A percentile compares a stretch with the other conserved stretches of the same genome.
Evolutionary conservation across 2,797 vertebrate genomes (phyloP).

Genomic region (Pelochelys cantorii): DNA sequence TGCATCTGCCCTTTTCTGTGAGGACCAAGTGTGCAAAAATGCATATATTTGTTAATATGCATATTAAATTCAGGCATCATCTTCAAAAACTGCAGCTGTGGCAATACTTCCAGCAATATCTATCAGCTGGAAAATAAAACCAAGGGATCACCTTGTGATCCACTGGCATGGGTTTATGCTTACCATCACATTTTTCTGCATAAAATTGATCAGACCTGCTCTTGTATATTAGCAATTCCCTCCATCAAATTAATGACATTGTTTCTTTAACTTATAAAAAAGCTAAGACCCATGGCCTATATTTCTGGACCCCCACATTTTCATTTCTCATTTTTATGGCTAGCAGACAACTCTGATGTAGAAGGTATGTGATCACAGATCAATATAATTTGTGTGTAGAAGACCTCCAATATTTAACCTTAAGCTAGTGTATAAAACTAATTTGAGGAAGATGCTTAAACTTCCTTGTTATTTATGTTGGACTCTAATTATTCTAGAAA

Average conservation of each 20-base stretch:
- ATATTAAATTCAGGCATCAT: slow-evolving; percentile 17
- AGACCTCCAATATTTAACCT: slow-evolving; percentile 8
- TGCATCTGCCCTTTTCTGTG: not conserved
- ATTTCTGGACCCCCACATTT: not conserved
- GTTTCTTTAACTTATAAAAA: slow-evolving; percentile 2
- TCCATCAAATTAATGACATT: slow-evolving; percentile 13
- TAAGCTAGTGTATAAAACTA: not conserved
- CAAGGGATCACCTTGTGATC: slow-evolving; percentile 29
- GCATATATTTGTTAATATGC: not conserved
- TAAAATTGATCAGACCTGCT: not conserved
- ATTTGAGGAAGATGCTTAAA: slow-evolving; percentile 21
- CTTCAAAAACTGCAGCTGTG: slow-evolving; percentile 39
- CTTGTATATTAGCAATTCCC: not conserved
- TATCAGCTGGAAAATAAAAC: slow-evolving; percentile 36
- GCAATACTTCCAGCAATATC: slow-evolving; percentile 21
- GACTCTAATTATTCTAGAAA: slow-evolving; percentile 40
- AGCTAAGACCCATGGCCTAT: fast-evolving
- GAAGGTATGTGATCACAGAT: not conserved
- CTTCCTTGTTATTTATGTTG: not conserved
- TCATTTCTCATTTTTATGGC: not conserved
- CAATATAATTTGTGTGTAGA: not conserved
- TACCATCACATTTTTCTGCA: not conserved
- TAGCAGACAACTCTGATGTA: not conserved
- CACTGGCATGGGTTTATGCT: not conserved
- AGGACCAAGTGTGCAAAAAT: not conserved